Percentiles rank a stretch among this genome's conserved stretches.
Evolutionary conservation across 2,797 vertebrate genomes (phyloP).

Genomic region (Sciaenops ocellatus): DNA sequence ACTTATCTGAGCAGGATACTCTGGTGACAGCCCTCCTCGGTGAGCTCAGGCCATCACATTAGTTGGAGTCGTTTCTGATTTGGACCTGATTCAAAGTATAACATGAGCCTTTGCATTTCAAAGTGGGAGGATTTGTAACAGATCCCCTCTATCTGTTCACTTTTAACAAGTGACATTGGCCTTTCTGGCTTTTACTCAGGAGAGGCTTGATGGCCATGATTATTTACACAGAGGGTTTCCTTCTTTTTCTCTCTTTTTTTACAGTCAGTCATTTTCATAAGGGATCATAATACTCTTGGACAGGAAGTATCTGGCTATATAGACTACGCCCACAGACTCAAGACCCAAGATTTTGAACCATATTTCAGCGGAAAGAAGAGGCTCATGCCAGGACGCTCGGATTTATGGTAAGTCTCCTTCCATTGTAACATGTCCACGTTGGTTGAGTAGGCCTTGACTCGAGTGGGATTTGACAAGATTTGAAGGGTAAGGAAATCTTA

Average conservation of each 20-base stretch:
- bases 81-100: conserved; percentile 40
- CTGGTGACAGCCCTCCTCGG: conserved; percentile 43
- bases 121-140: conserved; percentile 67
- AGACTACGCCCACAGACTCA: conserved; percentile 91
- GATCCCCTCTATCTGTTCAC: conserved; percentile 58
- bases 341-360: conserved; percentile 89
- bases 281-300: conserved; percentile 86
- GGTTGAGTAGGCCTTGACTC: conserved; percentile 44
- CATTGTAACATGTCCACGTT: conserved; percentile 63
- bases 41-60: conserved; percentile 25
- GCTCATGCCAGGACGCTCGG: conserved; percentile 87
- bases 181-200: conserved; percentile 45
- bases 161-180: conserved; percentile 60
- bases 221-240: conserved; percentile 80
- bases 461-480: conserved; percentile 60
- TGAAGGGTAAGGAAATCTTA: conserved; percentile 72
- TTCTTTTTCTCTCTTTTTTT: conserved; percentile 73
- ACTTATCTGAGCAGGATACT: conserved; percentile 60
- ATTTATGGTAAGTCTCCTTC: conserved; percentile 88
- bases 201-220: conserved; percentile 63
- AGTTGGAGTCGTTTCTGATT: conserved; percentile 35
- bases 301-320: conserved; percentile 94
- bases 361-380: conserved; percentile 90
- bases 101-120: conserved; percentile 53
- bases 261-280: conserved; percentile 94